These are phyloP conservation scores for Oryzias melastigma DNA, from an alignment of 2,113 vertebrate species.

Conservation along the genomic window DNA sequence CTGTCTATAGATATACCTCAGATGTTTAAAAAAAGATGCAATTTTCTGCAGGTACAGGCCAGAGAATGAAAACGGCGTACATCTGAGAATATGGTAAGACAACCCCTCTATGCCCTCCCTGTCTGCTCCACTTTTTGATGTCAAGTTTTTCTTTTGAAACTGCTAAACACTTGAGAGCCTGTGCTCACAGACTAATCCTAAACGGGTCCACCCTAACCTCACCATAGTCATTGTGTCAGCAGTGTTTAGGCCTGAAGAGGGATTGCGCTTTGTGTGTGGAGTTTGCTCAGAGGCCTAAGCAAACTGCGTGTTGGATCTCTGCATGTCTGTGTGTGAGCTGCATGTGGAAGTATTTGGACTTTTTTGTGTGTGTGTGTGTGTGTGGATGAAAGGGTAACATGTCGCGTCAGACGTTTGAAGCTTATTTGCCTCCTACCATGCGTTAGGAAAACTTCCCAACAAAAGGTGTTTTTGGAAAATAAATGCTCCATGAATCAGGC, in stretches of 20 bases:
- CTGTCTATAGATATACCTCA: constrained; percentile 24
- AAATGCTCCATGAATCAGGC: constrained; percentile 38
- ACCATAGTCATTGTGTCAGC: constrained; percentile 67
- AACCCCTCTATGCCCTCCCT: constrained; percentile 68
- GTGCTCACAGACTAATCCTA: constrained; percentile 79
- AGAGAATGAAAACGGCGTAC: constrained; percentile 99
- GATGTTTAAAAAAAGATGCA: constrained; percentile 83
- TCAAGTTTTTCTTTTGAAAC: constrained; percentile 46
- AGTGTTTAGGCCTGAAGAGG: constrained; percentile 53
- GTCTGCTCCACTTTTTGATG: constrained; percentile 58
- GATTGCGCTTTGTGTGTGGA: constrained; percentile 48
- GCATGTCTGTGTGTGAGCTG: constrained; percentile 14
- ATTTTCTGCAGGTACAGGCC: constrained; percentile 99
- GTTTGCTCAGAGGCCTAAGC: constrained; percentile 34
- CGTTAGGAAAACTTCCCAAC: constrained; percentile 16
- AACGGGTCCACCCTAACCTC: constrained; percentile 72
- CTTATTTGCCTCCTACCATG: constrained; percentile 12
- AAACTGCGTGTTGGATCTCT: constrained; percentile 15
- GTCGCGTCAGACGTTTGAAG: constrained; percentile 24
- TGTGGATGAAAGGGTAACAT: constrained; percentile 28
- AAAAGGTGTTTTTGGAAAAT: constrained; percentile 14
- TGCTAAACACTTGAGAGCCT: constrained; percentile 57
- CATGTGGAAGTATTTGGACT: constrained; percentile 1
- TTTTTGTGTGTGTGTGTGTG: constrained; percentile 19
- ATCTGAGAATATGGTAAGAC: constrained; percentile 99